A percentile compares a stretch with the other conserved stretches of the same genome.
Evolutionary conservation across 2,888 invertebrate species (phyloP).

Genomic region (Drosophila stalkeri): DNA sequence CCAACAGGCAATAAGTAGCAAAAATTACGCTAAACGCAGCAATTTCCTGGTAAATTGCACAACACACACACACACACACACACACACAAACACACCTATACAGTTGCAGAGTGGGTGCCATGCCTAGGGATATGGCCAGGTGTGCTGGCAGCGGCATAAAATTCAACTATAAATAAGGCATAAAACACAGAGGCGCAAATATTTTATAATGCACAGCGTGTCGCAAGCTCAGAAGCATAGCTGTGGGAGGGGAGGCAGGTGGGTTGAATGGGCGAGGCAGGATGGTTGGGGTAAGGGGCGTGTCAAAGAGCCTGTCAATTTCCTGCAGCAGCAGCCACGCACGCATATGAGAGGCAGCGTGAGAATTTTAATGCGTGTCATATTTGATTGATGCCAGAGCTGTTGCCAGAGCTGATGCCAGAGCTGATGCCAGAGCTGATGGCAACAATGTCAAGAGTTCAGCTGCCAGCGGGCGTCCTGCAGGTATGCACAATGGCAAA

Average conservation of each 20-base stretch:
- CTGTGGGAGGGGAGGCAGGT: too few relatives aligned
- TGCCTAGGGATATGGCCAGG: conserved; percentile 34
- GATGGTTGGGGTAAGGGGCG: too few relatives aligned
- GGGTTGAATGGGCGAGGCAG: neutral
- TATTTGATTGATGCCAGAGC: conserved; percentile 73
- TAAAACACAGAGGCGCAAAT: conserved; percentile 51
- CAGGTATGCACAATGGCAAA: conserved; percentile 76
- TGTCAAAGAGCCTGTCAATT: conserved; percentile 55
- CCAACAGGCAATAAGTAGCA: conserved; percentile 79
- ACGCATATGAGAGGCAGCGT: conserved; percentile 34
- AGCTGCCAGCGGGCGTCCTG: conserved; percentile 64
- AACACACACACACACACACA: conserved; percentile 32
- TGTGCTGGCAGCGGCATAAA: conserved; percentile 43
- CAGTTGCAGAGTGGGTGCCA: neutral
- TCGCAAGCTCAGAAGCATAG: conserved; percentile 28
- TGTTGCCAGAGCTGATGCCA: conserved; percentile 52
- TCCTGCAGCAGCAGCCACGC: conserved; percentile 17
- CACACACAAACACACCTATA: conserved; percentile 25
- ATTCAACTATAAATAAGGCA: conserved; percentile 64
- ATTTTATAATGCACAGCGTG: conserved; percentile 62
- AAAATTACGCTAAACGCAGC: conserved; percentile 78
- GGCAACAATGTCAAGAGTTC: conserved; percentile 78
- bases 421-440: conserved; percentile 7
- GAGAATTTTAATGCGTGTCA: conserved; percentile 79
- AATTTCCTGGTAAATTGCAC: conserved; percentile 75